A percentile compares a stretch with the other conserved stretches of the same genome.
These are phyloP conservation scores for Athene noctua DNA, from an alignment of 2,113 vertebrate species.

Conservation along the genomic window DNA sequence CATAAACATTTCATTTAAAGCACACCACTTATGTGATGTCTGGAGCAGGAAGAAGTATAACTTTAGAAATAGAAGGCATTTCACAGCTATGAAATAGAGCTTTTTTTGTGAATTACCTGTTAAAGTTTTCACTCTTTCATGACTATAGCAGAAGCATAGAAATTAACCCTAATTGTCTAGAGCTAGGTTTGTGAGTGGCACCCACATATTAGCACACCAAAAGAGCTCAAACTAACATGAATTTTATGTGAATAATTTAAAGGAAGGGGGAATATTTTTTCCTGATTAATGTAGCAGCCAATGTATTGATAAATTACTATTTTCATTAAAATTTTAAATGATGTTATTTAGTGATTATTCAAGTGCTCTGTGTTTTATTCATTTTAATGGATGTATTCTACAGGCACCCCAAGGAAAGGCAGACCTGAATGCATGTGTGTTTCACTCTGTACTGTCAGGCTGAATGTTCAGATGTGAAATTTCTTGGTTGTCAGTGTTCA, in stretches of 20 bases:
- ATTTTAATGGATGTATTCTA: background rate
- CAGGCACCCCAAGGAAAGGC: background rate
- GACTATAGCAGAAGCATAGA: background rate
- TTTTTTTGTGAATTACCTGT: background rate
- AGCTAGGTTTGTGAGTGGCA: background rate
- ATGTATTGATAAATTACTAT: conserved; percentile 32
- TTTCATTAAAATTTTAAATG: conserved; percentile 44
- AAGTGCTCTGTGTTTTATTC: conserved; percentile 4
- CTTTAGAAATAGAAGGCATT: background rate
- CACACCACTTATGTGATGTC: background rate
- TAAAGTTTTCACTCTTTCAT: background rate
- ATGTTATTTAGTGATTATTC: conserved; percentile 48
- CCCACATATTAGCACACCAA: background rate
- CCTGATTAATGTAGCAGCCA: conserved; percentile 37
- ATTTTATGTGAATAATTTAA: background rate
- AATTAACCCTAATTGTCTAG: background rate
- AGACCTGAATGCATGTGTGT: background rate
- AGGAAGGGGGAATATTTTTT: background rate
- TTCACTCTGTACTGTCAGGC: background rate
- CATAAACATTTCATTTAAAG: background rate
- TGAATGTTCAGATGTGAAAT: background rate
- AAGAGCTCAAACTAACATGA: background rate
- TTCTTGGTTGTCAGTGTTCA: background rate
- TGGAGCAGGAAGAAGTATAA: background rate
- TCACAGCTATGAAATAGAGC: background rate